Conservation (phyloP, 2,113 vertebrate genomes). For the Pantherophis guttatus region DNA sequence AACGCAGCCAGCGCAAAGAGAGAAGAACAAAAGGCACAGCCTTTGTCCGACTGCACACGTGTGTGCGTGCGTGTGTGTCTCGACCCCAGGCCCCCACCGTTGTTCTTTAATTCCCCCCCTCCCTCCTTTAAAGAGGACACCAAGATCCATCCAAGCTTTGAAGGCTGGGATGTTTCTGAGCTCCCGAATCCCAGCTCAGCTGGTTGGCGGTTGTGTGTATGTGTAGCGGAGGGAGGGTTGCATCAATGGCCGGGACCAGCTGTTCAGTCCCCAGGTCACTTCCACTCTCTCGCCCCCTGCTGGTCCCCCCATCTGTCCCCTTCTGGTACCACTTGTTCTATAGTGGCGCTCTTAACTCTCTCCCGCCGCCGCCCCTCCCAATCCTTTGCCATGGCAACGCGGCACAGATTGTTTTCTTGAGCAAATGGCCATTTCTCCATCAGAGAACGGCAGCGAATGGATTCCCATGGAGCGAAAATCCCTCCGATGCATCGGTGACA, state of each 20-base stretch:
- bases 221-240: no score
- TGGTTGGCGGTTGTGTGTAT: no score
- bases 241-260: not conserved
- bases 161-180: not conserved
- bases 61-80: no score
- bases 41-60: no score
- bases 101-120: no score
- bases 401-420: not conserved
- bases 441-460: not conserved
- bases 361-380: not conserved
- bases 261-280: slow-evolving; percentile 14
- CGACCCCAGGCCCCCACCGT: not conserved
- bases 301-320: not conserved
- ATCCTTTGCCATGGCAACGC: slow-evolving; percentile 8
- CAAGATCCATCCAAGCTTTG: not conserved
- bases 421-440: not conserved
- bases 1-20: not conserved
- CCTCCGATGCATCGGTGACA: fast-evolving
- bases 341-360: not conserved
- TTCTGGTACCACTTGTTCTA: slow-evolving; percentile 1
- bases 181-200: not conserved
- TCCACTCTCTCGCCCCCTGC: not conserved
- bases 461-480: not conserved
- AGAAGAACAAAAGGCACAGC: not conserved
- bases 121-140: not conserved